Evolutionary conservation across 2,888 invertebrate species (phyloP).

Genomic region (Leptopilina syphax): DNA sequence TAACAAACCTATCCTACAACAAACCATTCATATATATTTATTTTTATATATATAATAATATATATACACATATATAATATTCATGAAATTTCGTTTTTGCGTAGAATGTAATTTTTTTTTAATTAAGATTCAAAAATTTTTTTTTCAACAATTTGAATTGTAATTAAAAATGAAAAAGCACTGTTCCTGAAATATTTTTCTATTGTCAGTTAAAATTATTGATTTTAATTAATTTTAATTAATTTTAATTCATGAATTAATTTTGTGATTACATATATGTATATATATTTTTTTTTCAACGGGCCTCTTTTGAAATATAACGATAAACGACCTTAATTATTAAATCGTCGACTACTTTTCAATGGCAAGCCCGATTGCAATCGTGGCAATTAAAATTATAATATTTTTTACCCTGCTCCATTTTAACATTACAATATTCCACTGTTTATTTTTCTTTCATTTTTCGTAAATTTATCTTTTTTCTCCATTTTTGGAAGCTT

Average conservation of each 20-base stretch:
- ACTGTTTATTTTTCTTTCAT: constrained; percentile 30
- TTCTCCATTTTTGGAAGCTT: constrained; percentile 24
- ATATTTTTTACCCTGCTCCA: constrained; percentile 42
- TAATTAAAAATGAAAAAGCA: constrained; percentile 31
- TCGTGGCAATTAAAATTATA: constrained; percentile 46
- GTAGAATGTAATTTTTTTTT: constrained; percentile 28
- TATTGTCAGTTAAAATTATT: not conserved
- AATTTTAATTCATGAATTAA: constrained; percentile 16
- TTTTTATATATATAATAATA: too few relatives aligned
- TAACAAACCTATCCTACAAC: constrained; percentile 73
- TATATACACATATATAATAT: not conserved
- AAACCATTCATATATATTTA: constrained; percentile 65
- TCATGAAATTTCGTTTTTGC: constrained; percentile 30
- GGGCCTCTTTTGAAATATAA: constrained; percentile 32
- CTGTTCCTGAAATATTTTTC: constrained; percentile 17
- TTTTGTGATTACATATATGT: constrained; percentile 36
- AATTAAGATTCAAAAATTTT: constrained; percentile 36
- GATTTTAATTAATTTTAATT: not conserved
- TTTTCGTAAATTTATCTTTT: too few relatives aligned
- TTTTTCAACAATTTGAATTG: not conserved
- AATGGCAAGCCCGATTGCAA: constrained; percentile 51
- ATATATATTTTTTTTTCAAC: constrained; percentile 31
- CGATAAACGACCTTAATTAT: constrained; percentile 42
- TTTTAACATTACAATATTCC: constrained; percentile 45
- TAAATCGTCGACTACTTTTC: constrained; percentile 43